These are phyloP conservation scores for Venustaconcha ellipsiformis DNA, from an alignment of 1,140 invertebrate genomes.

Conservation along the genomic window DNA sequence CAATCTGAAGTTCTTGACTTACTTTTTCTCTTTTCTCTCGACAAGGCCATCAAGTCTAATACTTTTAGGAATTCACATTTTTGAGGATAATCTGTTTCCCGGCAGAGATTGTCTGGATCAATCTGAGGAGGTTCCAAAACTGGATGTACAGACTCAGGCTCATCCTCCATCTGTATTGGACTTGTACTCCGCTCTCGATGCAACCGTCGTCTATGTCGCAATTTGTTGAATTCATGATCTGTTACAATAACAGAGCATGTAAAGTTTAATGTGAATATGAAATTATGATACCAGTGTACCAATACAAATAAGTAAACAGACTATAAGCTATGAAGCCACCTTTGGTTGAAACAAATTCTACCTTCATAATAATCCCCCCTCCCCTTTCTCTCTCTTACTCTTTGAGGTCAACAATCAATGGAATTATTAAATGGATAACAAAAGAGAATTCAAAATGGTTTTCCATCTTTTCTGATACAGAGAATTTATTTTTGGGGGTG, in stretches of 20 bases:
- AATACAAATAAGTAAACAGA: background rate
- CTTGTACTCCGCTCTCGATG: slow-evolving; percentile 56
- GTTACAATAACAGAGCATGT: slow-evolving; percentile 6
- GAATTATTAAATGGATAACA: background rate
- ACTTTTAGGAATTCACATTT: slow-evolving; percentile 52
- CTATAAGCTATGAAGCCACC: background rate
- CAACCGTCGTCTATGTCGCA: slow-evolving; percentile 47
- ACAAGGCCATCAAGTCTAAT: slow-evolving; percentile 39
- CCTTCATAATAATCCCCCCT: background rate
- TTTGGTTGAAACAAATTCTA: background rate
- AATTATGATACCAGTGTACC: background rate
- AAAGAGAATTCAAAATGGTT: no score
- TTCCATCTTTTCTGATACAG: no score
- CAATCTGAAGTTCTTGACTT: slow-evolving; percentile 8
- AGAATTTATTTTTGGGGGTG: no score
- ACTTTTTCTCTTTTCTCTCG: slow-evolving; percentile 49
- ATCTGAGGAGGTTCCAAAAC: slow-evolving; percentile 18
- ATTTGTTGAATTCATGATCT: slow-evolving; percentile 56
- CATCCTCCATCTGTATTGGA: slow-evolving; percentile 46
- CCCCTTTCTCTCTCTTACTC: background rate
- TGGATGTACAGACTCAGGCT: slow-evolving; percentile 7
- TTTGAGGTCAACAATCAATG: background rate
- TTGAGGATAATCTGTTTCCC: slow-evolving; percentile 46
- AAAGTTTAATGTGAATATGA: background rate
- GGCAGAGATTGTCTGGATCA: slow-evolving; percentile 39